Base-by-base conservation (phyloP, 2,113 vertebrate species). In the Ceratotherium simum region DNA sequence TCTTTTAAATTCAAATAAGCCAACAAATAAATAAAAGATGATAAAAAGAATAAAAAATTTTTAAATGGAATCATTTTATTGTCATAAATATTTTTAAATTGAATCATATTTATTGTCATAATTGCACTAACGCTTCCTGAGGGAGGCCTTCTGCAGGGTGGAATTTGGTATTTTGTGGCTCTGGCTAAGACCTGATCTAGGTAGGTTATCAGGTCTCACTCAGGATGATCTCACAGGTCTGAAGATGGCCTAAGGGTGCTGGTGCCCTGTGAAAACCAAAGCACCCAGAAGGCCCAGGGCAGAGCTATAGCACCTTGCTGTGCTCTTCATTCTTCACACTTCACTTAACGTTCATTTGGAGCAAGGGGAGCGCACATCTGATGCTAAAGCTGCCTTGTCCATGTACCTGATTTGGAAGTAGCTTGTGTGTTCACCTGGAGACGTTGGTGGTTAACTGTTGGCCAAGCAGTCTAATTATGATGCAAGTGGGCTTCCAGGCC, bases 401-500 rank as follows among this genome's bases (percentile, higher is more conserved):
- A 25, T 72, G 75, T 79, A 42, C 10, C 60, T 69, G 27, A 82
- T 81, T 78, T 85, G 90, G 67, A 95, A 73, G 70, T 85, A 51
- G 56, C n/a, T 80, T 78, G 56, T 9, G 2, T 78, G 85, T 85
- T 96, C 93, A 46, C 48, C 48, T 16, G 16, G 92, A 96, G 95
- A 95, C 21, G 2, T 14, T 78, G 95, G 76, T 94, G 90, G 85
- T 90, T 91, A 21, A 16, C 64, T 90, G 4, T 88, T 94, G 75
- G 56, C 79, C 93, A 91, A 48, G 56, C n/a, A 70, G 31, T 9
- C 94, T 98, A 70, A 83, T 97, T 95, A 72, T 97, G 58, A 81
- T 84, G 89, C 92, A 96, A 67, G 31, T 91, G 36, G 60, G 58
- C 96, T 98, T 95, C 85, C 95, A 97, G 79, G 81, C 82, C 89